Percentiles rank a stretch among this genome's conserved stretches.
Conservation (phyloP, 2,113 vertebrate species). For the Ctenomys sociabilis region DNA sequence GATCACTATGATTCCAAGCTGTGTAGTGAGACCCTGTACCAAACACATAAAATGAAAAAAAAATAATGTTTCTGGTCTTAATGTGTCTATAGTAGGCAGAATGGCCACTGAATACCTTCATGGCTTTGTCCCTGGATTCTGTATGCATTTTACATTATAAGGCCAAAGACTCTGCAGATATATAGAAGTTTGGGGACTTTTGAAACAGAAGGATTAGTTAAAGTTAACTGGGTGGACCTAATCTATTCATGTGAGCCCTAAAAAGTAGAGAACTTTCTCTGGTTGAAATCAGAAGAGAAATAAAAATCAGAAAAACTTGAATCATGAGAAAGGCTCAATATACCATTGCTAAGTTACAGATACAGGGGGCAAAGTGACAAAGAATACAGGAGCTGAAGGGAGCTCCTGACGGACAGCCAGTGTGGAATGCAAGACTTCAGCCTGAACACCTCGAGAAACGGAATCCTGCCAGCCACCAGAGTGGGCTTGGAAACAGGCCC, state of each 20-base stretch:
- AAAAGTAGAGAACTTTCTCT: neutral
- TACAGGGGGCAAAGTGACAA: neutral
- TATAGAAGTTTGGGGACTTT: neutral
- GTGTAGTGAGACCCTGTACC: too few species aligned
- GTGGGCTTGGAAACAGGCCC: neutral
- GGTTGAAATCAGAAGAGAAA: neutral
- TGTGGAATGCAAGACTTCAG: conserved; percentile 11
- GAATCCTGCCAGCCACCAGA: neutral
- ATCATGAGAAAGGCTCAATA: neutral
- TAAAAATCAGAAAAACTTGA: conserved; percentile 13
- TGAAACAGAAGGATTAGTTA: conserved; percentile 3
- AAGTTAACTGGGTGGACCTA: neutral
- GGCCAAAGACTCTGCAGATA: neutral
- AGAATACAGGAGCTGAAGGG: neutral
- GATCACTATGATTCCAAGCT: too few species aligned
- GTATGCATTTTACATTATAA: neutral
- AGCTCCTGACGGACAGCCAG: neutral
- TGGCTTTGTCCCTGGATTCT: neutral
- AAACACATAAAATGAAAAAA: too few species aligned
- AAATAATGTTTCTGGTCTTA: neutral
- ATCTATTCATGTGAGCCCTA: neutral
- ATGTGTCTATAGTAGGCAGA: neutral
- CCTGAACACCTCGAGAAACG: neutral
- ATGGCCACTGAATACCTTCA: neutral
- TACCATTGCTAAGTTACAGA: neutral